A percentile compares a stretch with the other conserved stretches of the same genome.
These are phyloP conservation scores for Hyles lineata DNA, from an alignment of 2,888 invertebrate genomes.

Conservation along the genomic window DNA sequence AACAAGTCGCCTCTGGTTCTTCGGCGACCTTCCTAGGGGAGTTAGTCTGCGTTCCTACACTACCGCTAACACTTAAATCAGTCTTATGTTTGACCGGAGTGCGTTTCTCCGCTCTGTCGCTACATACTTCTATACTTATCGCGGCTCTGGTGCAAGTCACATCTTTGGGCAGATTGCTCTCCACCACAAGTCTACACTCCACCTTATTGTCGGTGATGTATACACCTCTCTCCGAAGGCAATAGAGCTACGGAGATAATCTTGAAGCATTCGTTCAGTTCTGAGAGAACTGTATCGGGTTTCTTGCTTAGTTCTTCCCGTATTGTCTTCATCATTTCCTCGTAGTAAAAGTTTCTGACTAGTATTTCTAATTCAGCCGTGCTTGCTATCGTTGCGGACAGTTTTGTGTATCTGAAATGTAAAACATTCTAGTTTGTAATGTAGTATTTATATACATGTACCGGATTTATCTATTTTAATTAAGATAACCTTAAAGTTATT, in stretches of 20 bases:
- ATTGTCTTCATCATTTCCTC: constrained; percentile 92
- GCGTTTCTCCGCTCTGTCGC: constrained; percentile 62
- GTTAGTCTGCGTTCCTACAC: constrained; percentile 61
- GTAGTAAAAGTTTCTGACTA: constrained; percentile 91
- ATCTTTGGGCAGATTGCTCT: constrained; percentile 86
- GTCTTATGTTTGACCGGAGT: constrained; percentile 78
- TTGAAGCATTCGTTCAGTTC: constrained; percentile 85
- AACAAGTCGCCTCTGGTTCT: constrained; percentile 58
- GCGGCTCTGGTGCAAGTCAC: constrained; percentile 86
- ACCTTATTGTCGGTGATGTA: constrained; percentile 78
- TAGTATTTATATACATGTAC: too few relatives aligned
- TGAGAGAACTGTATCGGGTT: constrained; percentile 77
- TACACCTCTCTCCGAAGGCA: constrained; percentile 82
- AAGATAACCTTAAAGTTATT: neutral
- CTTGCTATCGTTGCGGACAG: constrained; percentile 92
- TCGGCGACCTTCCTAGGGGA: constrained; percentile 66
- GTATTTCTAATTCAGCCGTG: constrained; percentile 89
- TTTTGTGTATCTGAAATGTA: constrained; percentile 87
- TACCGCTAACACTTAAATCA: constrained; percentile 77
- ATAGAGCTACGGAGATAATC: constrained; percentile 80
- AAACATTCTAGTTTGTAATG: neutral
- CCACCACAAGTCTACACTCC: constrained; percentile 68
- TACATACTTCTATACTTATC: constrained; percentile 86
- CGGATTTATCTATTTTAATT: neutral
- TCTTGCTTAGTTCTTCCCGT: constrained; percentile 75